Evolutionary conservation across 2,113 vertebrate genomes (phyloP).

Genomic region (Gyps fulvus): DNA sequence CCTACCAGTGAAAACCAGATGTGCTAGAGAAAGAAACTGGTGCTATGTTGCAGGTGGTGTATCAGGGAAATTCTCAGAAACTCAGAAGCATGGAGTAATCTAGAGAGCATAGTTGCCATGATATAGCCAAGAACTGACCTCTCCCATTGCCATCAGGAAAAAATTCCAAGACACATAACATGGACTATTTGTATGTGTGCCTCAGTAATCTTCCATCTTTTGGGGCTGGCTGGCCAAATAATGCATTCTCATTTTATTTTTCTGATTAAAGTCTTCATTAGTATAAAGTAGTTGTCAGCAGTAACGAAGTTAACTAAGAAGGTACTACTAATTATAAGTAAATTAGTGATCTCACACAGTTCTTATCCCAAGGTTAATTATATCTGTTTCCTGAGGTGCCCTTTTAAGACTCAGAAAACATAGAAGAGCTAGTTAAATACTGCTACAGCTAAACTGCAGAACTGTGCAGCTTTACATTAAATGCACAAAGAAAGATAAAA

Average conservation of each 20-base stretch:
- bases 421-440: background rate
- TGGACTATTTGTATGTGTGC: background rate
- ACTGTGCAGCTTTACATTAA: background rate
- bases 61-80: background rate
- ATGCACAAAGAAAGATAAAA: background rate
- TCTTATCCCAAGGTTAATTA: background rate
- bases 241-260: background rate
- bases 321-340: background rate
- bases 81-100: background rate
- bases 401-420: background rate
- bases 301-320: background rate
- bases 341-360: background rate
- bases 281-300: background rate
- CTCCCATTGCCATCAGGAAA: background rate
- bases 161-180: rapidly evolving
- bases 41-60: background rate
- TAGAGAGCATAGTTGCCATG: background rate
- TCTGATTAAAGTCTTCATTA: background rate
- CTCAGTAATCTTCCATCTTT: background rate
- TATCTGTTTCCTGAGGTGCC: background rate
- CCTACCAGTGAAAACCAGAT: background rate
- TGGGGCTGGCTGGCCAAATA: background rate
- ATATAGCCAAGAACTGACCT: background rate
- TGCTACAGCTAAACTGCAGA: background rate
- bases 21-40: background rate